Evolutionary conservation across 2,888 invertebrate genomes (phyloP).

Genomic region (Pilophorus perplexus): DNA sequence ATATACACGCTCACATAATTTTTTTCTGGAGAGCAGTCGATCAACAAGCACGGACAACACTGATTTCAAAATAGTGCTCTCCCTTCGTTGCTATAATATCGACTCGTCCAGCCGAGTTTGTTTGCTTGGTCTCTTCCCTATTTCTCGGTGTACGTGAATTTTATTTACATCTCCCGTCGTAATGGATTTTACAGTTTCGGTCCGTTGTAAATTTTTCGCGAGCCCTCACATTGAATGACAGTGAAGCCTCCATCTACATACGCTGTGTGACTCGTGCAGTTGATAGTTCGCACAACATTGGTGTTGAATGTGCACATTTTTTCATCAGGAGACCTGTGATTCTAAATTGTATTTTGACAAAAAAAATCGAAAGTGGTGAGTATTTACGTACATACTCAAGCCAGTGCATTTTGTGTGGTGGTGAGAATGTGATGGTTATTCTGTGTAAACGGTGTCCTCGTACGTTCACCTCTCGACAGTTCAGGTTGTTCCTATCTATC

Average conservation of each 20-base stretch:
- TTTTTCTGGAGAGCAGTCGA: too few relatives aligned
- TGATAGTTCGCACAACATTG: background rate
- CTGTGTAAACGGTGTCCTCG: too few relatives aligned
- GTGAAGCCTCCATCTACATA: background rate
- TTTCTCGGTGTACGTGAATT: background rate
- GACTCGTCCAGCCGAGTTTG: constrained; percentile 47
- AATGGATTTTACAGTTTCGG: background rate
- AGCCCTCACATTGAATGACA: background rate
- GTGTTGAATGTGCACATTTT: background rate
- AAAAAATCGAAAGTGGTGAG: too few relatives aligned
- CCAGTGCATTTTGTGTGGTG: too few relatives aligned
- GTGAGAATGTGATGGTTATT: too few relatives aligned
- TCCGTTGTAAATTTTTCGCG: background rate
- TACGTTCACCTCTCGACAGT: background rate
- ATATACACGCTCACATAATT: too few relatives aligned
- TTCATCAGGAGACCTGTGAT: too few relatives aligned
- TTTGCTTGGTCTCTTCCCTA: constrained; percentile 44
- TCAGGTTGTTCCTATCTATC: background rate
- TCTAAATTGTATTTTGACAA: too few relatives aligned
- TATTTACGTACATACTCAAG: too few relatives aligned
- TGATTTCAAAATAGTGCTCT: constrained; percentile 39
- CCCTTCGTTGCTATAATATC: constrained; percentile 45
- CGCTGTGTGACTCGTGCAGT: background rate
- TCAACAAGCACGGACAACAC: constrained; percentile 15
- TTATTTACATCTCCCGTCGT: background rate